Evolutionary conservation across 2,797 vertebrate genomes (phyloP).

Genomic region (Melanotaenia nigrans): DNA sequence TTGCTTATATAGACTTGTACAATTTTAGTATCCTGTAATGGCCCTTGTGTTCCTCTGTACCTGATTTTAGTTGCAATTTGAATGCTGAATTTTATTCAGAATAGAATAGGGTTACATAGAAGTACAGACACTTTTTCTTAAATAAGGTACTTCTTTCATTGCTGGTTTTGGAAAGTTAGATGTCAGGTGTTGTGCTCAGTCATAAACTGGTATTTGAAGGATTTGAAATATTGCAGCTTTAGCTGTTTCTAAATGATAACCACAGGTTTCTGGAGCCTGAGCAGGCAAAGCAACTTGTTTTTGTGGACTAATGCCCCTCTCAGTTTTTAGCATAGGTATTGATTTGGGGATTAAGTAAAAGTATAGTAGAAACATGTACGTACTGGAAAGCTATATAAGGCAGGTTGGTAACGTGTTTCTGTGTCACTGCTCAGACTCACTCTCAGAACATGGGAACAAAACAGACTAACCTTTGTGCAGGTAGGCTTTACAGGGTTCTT

Average conservation of each 20-base stretch:
- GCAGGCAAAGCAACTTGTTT: slow-evolving; percentile 68
- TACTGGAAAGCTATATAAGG: slow-evolving; percentile 70
- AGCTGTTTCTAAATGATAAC: slow-evolving; percentile 66
- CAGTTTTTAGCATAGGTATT: slow-evolving; percentile 42
- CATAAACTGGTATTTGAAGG: slow-evolving; percentile 67
- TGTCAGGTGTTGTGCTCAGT: slow-evolving; percentile 61
- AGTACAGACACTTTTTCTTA: slow-evolving; percentile 3
- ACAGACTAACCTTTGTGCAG: slow-evolving; percentile 49
- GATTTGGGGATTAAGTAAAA: slow-evolving; percentile 63
- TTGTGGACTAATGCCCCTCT: slow-evolving; percentile 73
- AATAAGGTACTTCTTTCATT: slow-evolving; percentile 25
- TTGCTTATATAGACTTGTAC: not conserved
- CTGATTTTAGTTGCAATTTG: not conserved
- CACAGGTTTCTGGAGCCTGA: slow-evolving; percentile 51
- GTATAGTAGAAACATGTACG: slow-evolving; percentile 44
- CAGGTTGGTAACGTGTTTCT: slow-evolving; percentile 13
- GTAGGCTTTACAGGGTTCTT: slow-evolving; percentile 54
- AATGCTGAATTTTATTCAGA: slow-evolving; percentile 7
- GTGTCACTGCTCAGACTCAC: slow-evolving; percentile 39
- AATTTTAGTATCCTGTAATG: not conserved
- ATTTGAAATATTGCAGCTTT: slow-evolving; percentile 72
- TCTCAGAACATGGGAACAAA: slow-evolving; percentile 65
- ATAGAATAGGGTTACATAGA: slow-evolving; percentile 10
- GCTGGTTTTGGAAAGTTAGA: slow-evolving; percentile 56
- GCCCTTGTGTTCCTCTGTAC: not conserved